Evolutionary conservation across 37 sponge, comb jelly and placozoan genomes (phyloP), one percentile per base, ranked within the genome.

Genomic region (Ianthella basta): DNA sequence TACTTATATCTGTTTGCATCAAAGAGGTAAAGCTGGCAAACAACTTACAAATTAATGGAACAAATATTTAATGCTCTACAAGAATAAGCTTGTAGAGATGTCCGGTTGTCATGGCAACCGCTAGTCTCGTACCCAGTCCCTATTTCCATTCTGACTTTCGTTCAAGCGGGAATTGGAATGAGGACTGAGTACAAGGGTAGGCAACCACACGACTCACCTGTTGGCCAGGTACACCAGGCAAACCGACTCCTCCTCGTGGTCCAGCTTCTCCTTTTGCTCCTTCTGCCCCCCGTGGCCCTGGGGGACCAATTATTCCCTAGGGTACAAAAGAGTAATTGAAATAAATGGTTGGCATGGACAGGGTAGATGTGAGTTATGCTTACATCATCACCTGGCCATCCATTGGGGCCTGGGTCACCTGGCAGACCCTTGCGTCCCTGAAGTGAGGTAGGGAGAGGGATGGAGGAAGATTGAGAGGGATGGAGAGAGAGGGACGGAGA

Each of bases 211-310:
- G 23, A 64, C 66, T 64, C n/a, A 64, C 66, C 23, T 10, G 8
- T 64, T 8, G 14, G 23, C 66, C 66, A 64, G 20, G 8, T 29
- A 8, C 66, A 29, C 66, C 66, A 64, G 66, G 6, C 23, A 64
- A 64, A 8, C 66, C 66, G 29, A 64, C 27, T 30, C 66, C 66
- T 29, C 79, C 79, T 78, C 40, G 55, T 27, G 55, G 29, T 0
- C 79, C 79, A 39, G 30, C 40, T 1, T 13, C 15, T 68, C 91
- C 91, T 56, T 86, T 91, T 38, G 34, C 50, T 77, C 91, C 91
- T 56, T 68, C 19, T 23, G 0, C 12, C 16, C 91, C 91, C 0
- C 27, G 39, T 55, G 41, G 61, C 29, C 66, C 66, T 30, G 27
- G 29, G 27, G 66, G 66, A 10, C 66, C 66, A 24, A 20, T 16